Conservation (phyloP, 2,888 invertebrate species). For the Cheilosia pagana region DNA sequence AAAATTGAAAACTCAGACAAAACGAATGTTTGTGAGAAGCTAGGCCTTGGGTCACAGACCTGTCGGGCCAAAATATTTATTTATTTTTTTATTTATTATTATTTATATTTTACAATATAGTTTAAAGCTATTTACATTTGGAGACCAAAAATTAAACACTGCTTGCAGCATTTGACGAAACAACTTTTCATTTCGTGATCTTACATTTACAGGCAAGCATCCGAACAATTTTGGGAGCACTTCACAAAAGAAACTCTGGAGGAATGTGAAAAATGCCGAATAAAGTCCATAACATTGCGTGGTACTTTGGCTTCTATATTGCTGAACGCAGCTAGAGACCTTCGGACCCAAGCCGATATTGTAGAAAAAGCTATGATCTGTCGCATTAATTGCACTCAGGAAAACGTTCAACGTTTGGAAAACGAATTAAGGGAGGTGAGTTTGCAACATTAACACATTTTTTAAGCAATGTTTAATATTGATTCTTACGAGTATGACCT, state of each 20-base stretch:
- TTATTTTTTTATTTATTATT: too few relatives aligned
- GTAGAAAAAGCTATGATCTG: slow-evolving; percentile 91
- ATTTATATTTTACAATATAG: too few relatives aligned
- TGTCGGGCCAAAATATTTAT: too few relatives aligned
- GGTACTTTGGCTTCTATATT: slow-evolving; percentile 89
- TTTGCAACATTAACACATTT: background rate
- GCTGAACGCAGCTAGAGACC: slow-evolving; percentile 90
- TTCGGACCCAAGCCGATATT: slow-evolving; percentile 91
- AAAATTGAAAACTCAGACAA: too few relatives aligned
- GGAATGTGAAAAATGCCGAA: slow-evolving; percentile 89
- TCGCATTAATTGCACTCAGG: slow-evolving; percentile 90
- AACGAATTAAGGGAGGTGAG: slow-evolving; percentile 85
- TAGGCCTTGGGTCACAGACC: too few relatives aligned
- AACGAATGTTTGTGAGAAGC: too few relatives aligned
- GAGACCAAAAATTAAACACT: too few relatives aligned
- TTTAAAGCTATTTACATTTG: too few relatives aligned
- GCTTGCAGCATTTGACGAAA: background rate
- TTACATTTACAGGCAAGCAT: slow-evolving; percentile 87
- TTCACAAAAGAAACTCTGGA: slow-evolving; percentile 91
- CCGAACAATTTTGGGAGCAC: slow-evolving; percentile 93
- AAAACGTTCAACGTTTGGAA: slow-evolving; percentile 89
- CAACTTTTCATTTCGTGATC: background rate
- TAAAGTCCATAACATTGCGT: slow-evolving; percentile 87
- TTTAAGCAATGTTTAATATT: too few relatives aligned
- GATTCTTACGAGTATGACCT: too few relatives aligned